Conservation (phyloP, 2,797 vertebrate species). For the Lindbergichthys nudifrons region DNA sequence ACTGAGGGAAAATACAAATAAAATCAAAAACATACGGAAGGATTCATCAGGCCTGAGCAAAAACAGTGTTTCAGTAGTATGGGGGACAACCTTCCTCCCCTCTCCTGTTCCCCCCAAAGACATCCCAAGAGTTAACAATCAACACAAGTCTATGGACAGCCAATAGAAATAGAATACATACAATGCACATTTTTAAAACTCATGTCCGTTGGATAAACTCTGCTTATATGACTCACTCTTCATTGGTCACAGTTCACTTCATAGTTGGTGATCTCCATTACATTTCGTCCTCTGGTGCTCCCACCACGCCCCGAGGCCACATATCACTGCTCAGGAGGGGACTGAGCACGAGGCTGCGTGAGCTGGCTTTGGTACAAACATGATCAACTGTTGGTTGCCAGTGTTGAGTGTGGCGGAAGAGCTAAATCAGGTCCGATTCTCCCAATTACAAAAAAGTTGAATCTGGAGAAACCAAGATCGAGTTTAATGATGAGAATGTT, state of each 20-base stretch:
- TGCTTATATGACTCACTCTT: conserved; percentile 70
- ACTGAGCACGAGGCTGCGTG: conserved; percentile 69
- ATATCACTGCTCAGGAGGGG: conserved; percentile 65
- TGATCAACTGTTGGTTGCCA: conserved; percentile 81
- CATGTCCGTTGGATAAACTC: conserved; percentile 71
- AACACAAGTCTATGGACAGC: conserved; percentile 82
- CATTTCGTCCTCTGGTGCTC: conserved; percentile 62
- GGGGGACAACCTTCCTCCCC: conserved; percentile 61
- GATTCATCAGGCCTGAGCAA: conserved; percentile 83
- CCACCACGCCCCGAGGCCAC: conserved; percentile 38
- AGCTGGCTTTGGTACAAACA: conserved; percentile 83
- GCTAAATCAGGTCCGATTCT: conserved; percentile 53
- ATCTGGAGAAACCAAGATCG: conserved; percentile 27
- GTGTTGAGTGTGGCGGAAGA: conserved; percentile 59
- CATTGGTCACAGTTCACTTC: conserved; percentile 73
- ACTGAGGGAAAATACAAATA: conserved; percentile 80
- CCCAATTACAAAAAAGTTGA: conserved; percentile 33
- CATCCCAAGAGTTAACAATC: conserved; percentile 80
- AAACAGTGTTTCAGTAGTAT: conserved; percentile 84
- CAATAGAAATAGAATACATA: conserved; percentile 82
- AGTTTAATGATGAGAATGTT: conserved; percentile 31
- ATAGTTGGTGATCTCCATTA: conserved; percentile 65
- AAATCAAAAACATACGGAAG: conserved; percentile 77
- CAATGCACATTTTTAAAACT: conserved; percentile 78
- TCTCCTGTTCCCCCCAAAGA: conserved; percentile 56